Evolutionary conservation across 2,888 invertebrate species (phyloP).

Genomic region (Zonitis immaculata): DNA sequence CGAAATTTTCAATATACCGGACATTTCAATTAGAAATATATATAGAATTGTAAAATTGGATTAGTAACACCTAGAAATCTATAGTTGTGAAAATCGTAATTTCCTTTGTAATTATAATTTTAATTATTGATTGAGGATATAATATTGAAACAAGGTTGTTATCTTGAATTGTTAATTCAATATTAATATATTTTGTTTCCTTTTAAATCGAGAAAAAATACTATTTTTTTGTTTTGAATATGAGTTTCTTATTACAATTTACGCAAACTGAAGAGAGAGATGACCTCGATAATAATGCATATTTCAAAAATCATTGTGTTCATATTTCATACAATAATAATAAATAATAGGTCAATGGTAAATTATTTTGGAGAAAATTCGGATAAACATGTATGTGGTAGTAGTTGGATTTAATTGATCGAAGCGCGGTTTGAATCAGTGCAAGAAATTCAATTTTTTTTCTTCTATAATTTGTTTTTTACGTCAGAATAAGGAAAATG

Average conservation of each 20-base stretch:
- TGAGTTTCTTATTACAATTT: background rate
- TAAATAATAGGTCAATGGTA: background rate
- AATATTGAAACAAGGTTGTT: background rate
- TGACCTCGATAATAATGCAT: background rate
- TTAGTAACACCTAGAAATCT: conserved; percentile 13
- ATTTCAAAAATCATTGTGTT: background rate
- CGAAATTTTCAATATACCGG: no score
- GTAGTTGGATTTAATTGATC: no score
- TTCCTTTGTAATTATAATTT: background rate
- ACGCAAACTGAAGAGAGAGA: background rate
- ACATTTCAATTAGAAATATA: conserved; percentile 3
- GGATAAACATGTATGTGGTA: no score
- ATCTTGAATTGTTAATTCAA: background rate
- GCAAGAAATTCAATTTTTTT: no score
- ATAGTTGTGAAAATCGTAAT: background rate
- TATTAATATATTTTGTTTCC: no score
- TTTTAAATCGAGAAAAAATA: no score
- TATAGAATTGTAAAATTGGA: conserved; percentile 2
- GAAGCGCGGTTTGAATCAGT: no score
- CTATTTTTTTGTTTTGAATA: no score
- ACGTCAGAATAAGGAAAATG: no score
- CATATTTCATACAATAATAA: background rate
- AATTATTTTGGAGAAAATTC: no score
- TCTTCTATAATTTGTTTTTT: no score
- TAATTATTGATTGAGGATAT: no score